Evolutionary conservation across 2,888 invertebrate genomes (phyloP), one percentile per base, ranked within the genome.

Genomic region (Pristionchus arcanus): DNA sequence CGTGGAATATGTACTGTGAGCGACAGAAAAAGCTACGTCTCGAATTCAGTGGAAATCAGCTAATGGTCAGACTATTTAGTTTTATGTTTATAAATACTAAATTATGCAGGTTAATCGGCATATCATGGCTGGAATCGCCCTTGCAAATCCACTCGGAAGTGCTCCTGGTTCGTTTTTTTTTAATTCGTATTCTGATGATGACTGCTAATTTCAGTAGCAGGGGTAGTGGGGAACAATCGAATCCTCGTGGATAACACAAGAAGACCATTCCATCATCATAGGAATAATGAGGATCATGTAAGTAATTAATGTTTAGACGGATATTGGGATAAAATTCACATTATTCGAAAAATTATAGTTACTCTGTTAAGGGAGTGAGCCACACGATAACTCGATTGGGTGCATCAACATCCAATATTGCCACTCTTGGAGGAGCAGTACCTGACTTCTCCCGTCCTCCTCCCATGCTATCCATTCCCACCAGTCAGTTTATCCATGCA

Each of bases 1-100:
- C 99, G 0, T 99, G 99, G 99, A 97, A 97, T 92, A 97, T 98
- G 7, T 99, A 99, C 96, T 99, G 99, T 95, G 98, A 99, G 89
- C 95, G 96, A 91, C 96, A 96, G 94, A 95, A 95, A 90, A 95
- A 96, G 89, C 92, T 96, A 55, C 93, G 96, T 28, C 83, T 91
- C 7, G 95, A 96, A 90, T 95, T 93, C 88, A 91, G 92, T 4
- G 90, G 42, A 16, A 88, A 88, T 55, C 87, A 88, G 87, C 74
- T 53, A n/a, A 88, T 88, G 87, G 87, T 81, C 0, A 49, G 81
- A 28, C 11, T n/a, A 19, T n/a, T 49, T 81, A n/a, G 5, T 13
- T 63, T n/a, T 77, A n/a, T 49, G 53, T 34, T 34, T 16, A 15
- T 13, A 16, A 77, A 25, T 28, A 28, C 28, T 13, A 9, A 16